phyloP scores from a whole-genome alignment of 2,797 vertebrate species.

The Aratinga solstitialis region DNA sequence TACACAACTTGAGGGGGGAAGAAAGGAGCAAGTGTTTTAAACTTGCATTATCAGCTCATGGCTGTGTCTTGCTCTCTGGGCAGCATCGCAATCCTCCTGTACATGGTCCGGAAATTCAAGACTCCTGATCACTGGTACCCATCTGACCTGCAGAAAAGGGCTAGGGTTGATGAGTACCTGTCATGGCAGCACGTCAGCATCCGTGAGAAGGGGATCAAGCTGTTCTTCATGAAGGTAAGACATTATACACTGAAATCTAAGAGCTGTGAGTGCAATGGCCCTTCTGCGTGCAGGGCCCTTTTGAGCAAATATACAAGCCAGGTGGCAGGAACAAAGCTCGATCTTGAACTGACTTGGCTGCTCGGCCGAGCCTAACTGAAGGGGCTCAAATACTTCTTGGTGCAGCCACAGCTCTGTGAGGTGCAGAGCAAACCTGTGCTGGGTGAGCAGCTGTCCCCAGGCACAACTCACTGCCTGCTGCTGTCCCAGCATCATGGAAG shows the following conservation, averaged over 20 bases:
- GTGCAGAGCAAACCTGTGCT: neutral
- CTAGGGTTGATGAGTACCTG: slow-evolving; percentile 87
- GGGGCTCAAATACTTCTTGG: neutral
- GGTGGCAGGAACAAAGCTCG: neutral
- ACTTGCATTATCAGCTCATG: neutral
- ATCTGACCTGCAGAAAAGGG: slow-evolving; percentile 82
- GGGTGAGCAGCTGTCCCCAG: neutral
- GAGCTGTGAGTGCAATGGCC: neutral
- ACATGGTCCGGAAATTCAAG: slow-evolving; percentile 83
- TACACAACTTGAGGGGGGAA: neutral
- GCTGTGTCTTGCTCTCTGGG: neutral
- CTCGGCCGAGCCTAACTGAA: neutral
- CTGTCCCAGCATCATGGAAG: neutral
- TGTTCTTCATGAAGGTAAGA: slow-evolving; percentile 84
- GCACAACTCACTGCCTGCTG: neutral
- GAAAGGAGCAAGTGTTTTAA: neutral
- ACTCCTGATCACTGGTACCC: slow-evolving; percentile 92
- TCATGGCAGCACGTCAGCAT: slow-evolving; percentile 88
- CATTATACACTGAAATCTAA: neutral
- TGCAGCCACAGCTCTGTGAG: neutral
- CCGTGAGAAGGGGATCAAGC: slow-evolving; percentile 74
- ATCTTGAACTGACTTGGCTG: neutral
- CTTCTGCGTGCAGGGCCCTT: neutral
- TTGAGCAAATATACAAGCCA: neutral
- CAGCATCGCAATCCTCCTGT: slow-evolving; percentile 89